A percentile compares a stretch with the other conserved stretches of the same genome.
Conservation (phyloP, 2,888 invertebrate genomes). For the Phaedon cochleariae region DNA sequence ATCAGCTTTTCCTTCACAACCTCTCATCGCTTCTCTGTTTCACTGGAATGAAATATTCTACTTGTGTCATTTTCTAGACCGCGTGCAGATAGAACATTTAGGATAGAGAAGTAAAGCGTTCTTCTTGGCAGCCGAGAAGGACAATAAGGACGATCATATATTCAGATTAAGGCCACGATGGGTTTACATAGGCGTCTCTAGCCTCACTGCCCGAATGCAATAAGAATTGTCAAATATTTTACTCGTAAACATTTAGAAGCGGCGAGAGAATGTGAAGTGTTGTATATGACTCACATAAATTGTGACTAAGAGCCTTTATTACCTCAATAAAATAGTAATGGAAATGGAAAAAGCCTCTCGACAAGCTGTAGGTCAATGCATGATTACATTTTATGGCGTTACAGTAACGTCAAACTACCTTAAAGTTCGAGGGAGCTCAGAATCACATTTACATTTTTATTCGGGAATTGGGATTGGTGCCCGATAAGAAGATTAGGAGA, state of each 20-base stretch:
- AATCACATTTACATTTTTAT: conserved; percentile 19
- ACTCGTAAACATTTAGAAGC: conserved; percentile 58
- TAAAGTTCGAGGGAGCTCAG: conserved; percentile 11
- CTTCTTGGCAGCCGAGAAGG: conserved; percentile 52
- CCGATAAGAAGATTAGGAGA: conserved; percentile 2
- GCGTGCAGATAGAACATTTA: conserved; percentile 19
- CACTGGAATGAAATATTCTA: neutral
- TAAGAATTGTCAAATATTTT: conserved; percentile 61
- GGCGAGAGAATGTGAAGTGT: conserved; percentile 54
- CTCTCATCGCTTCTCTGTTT: conserved; percentile 22
- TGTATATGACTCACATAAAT: conserved; percentile 58
- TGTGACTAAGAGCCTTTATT: conserved; percentile 60
- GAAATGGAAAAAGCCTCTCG: conserved; percentile 17
- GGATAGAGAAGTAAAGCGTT: conserved; percentile 46
- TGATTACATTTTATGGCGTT: conserved; percentile 32
- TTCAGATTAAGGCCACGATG: conserved; percentile 60
- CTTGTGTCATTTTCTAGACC: conserved; percentile 3
- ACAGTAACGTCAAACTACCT: conserved; percentile 23
- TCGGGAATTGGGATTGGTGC: neutral
- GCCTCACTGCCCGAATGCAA: conserved; percentile 54
- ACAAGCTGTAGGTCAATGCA: conserved; percentile 24
- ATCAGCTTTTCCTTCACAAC: conserved; percentile 29
- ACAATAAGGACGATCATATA: conserved; percentile 61
- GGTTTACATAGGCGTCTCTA: conserved; percentile 57
- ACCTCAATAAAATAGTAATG: conserved; percentile 23